Percentiles rank a stretch among this genome's conserved stretches.
phyloP scores from a whole-genome alignment of 2,888 invertebrate species.

The Rhodophaea formosa region DNA sequence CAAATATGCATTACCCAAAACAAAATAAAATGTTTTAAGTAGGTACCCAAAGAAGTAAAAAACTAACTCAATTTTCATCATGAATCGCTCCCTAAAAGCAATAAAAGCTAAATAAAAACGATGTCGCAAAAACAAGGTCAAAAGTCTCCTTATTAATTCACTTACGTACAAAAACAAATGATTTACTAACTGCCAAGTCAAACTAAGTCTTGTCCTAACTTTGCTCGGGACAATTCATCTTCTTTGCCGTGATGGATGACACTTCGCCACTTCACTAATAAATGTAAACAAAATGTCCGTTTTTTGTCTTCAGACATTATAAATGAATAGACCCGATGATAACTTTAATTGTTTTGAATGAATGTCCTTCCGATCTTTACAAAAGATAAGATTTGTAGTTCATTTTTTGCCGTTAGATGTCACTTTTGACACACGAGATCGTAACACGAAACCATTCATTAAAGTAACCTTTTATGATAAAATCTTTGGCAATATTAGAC shows the following conservation, averaged over 20 bases:
- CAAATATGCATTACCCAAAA: too few species aligned
- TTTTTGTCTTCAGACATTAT: constrained; percentile 64
- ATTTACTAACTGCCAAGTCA: constrained; percentile 36
- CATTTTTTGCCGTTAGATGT: constrained; percentile 46
- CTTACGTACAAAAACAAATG: constrained; percentile 19
- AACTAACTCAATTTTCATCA: not conserved
- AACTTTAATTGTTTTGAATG: constrained; percentile 69
- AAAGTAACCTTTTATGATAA: constrained; percentile 18
- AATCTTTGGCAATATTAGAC: not conserved
- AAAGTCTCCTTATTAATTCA: constrained; percentile 13
- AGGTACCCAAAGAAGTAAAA: not conserved
- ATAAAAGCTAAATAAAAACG: not conserved
- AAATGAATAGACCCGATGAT: constrained; percentile 65
- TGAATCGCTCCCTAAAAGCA: not conserved
- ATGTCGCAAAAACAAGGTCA: constrained; percentile 8
- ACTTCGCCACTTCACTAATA: constrained; percentile 70
- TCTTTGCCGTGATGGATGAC: constrained; percentile 70
- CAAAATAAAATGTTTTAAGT: too few species aligned
- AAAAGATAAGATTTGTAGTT: constrained; percentile 45
- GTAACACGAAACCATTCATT: constrained; percentile 27
- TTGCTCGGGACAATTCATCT: constrained; percentile 62
- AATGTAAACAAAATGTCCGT: constrained; percentile 76
- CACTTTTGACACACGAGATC: constrained; percentile 45
- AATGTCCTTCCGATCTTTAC: constrained; percentile 53
- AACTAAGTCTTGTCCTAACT: constrained; percentile 42